Evolutionary conservation across 1,140 invertebrate genomes (phyloP).

Genomic region (Homarus americanus): DNA sequence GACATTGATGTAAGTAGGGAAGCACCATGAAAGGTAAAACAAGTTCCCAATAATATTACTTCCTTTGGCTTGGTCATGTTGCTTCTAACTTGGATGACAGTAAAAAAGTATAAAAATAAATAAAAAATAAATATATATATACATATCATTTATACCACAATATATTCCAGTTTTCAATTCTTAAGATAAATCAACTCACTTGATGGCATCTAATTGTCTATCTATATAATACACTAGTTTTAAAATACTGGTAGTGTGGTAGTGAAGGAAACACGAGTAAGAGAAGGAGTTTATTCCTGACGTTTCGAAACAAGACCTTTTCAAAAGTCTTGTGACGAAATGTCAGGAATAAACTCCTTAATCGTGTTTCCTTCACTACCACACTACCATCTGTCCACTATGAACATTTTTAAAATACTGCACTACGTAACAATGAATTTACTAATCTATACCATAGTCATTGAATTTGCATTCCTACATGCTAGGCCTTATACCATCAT

Average conservation of each 20-base stretch:
- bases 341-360: too few species aligned
- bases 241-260: constrained; percentile 7
- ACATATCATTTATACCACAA: neutral
- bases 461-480: constrained; percentile 38
- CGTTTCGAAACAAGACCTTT: too few species aligned
- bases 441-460: constrained; percentile 29
- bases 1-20: constrained; percentile 60
- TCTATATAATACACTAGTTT: constrained; percentile 20
- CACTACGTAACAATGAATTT: constrained; percentile 15
- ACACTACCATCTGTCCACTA: too few species aligned
- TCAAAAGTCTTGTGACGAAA: too few species aligned
- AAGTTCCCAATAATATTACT: neutral
- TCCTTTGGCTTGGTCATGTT: constrained; percentile 30
- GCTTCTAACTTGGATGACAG: neutral
- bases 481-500: constrained; percentile 45
- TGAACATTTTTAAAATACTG: constrained; percentile 5
- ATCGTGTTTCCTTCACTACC: too few species aligned
- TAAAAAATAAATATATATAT: too few species aligned
- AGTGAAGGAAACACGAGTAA: too few species aligned
- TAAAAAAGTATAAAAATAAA: too few species aligned
- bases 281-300: too few species aligned
- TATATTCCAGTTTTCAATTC: constrained; percentile 45
- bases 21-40: constrained; percentile 49
- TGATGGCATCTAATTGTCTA: neutral
- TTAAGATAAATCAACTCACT: constrained; percentile 14